Conservation (phyloP, 1,140 invertebrate species). For the Pseudobourletiella spinata region DNA sequence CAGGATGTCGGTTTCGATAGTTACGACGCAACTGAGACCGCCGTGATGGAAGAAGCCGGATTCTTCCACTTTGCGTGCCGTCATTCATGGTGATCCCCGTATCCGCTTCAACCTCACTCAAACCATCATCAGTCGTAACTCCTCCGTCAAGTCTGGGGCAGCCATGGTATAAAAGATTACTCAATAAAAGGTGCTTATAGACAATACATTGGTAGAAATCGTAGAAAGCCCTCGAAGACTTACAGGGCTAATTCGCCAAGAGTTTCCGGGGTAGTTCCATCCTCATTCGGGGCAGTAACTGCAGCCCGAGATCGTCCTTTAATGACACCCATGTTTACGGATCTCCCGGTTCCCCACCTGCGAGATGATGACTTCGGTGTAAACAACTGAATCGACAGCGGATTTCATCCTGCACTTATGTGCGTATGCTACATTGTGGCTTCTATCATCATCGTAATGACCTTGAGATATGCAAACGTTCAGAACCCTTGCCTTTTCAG, state of each 20-base stretch:
- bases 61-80: neutral
- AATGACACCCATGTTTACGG: constrained; percentile 2
- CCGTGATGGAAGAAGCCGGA: constrained; percentile 7
- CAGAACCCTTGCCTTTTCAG: too few species aligned
- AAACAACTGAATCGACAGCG: too few species aligned
- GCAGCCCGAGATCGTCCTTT: neutral
- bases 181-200: neutral
- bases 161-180: neutral
- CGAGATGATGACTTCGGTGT: too few species aligned
- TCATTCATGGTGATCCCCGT: neutral
- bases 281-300: neutral
- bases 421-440: too few species aligned
- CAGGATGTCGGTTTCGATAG: constrained; percentile 13
- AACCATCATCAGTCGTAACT: neutral
- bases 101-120: neutral
- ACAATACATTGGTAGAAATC: neutral
- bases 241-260: neutral
- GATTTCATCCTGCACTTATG: too few species aligned
- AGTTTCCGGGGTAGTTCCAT: constrained; percentile 1
- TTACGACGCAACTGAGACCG: constrained; percentile 1
- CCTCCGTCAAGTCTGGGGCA: neutral
- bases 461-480: too few species aligned
- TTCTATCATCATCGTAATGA: too few species aligned
- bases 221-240: neutral
- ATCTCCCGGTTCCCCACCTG: too few species aligned